These are phyloP conservation scores for Xiphorhynchus elegans DNA, from an alignment of 2,113 vertebrate genomes.

Conservation along the genomic window DNA sequence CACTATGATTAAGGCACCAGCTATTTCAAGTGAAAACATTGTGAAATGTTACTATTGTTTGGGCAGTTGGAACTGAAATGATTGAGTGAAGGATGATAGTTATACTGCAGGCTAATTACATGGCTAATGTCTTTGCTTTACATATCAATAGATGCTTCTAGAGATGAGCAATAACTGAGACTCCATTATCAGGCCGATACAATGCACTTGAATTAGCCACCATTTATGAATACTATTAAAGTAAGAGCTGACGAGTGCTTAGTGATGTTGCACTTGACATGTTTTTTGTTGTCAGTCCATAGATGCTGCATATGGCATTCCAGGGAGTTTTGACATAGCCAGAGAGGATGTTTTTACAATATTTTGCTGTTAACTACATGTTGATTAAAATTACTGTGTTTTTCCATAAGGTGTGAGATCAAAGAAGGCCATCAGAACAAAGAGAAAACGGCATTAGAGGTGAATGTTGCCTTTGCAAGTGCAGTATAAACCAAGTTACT, in stretches of 20 bases:
- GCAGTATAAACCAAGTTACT: neutral
- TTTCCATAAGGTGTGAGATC: neutral
- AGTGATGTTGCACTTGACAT: conserved; percentile 45
- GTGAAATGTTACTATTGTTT: conserved; percentile 73
- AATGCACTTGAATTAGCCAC: conserved; percentile 71
- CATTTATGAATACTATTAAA: conserved; percentile 65
- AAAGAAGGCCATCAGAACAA: neutral
- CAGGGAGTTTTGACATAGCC: conserved; percentile 23
- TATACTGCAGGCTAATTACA: conserved; percentile 70
- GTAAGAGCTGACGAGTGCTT: conserved; percentile 49
- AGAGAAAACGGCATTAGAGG: neutral
- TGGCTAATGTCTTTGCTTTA: conserved; percentile 74
- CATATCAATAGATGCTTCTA: conserved; percentile 73
- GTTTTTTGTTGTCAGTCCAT: conserved; percentile 35
- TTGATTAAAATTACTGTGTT: neutral
- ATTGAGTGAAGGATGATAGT: conserved; percentile 69
- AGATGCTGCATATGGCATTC: neutral
- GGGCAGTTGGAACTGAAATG: conserved; percentile 64
- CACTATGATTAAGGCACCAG: conserved; percentile 66
- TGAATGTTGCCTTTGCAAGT: neutral
- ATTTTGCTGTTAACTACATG: conserved; percentile 1
- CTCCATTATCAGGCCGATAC: conserved; percentile 66
- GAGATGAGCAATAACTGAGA: conserved; percentile 69
- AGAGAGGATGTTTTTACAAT: conserved; percentile 15
- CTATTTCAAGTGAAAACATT: conserved; percentile 74